Evolutionary conservation across 1,140 invertebrate genomes (phyloP).

Genomic region (Acromyrmex echinatior): DNA sequence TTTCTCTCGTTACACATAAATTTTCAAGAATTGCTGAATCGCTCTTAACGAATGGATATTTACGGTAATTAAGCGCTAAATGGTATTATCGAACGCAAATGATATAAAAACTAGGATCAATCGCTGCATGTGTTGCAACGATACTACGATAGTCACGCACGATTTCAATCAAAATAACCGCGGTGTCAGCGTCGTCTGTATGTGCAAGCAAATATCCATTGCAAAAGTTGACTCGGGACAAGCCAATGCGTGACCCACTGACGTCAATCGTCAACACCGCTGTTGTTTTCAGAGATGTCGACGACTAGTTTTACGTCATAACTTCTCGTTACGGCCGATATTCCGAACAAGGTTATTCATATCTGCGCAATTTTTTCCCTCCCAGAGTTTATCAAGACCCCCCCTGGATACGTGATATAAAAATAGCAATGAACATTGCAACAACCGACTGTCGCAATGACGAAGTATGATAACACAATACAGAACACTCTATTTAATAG

Average conservation of each 20-base stretch:
- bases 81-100: neutral
- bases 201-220: constrained; percentile 44
- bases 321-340: constrained; percentile 31
- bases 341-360: constrained; percentile 10
- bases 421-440: neutral
- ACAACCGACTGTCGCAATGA: neutral
- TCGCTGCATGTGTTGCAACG: constrained; percentile 41
- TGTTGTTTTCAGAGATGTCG: constrained; percentile 37
- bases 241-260: constrained; percentile 44
- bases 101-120: constrained; percentile 32
- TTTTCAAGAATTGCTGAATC: neutral
- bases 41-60: neutral
- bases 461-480: neutral
- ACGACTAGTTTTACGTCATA: constrained; percentile 37
- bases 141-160: constrained; percentile 38
- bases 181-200: constrained; percentile 32
- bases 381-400: constrained; percentile 24
- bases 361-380: neutral
- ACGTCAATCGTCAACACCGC: constrained; percentile 49
- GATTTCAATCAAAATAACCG: constrained; percentile 60
- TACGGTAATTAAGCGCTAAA: neutral
- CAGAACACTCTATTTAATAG: neutral
- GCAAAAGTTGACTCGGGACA: constrained; percentile 50
- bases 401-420: constrained; percentile 11
- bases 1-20: neutral